These are phyloP conservation scores for Habropoda laboriosa DNA, from an alignment of 1,140 invertebrate species.

Conservation along the genomic window DNA sequence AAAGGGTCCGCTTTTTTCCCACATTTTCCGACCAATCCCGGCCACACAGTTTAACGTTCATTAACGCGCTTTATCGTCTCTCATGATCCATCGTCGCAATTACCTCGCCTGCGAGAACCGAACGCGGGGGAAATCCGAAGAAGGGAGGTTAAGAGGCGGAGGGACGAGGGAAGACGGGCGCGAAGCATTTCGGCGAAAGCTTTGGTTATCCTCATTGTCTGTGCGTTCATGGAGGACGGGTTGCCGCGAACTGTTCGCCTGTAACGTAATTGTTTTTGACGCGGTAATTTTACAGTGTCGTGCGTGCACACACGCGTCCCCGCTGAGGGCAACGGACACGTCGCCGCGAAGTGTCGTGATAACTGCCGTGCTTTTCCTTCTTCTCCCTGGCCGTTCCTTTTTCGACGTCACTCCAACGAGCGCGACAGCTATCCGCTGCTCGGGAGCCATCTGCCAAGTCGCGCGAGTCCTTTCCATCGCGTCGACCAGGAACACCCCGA, in stretches of 20 bases:
- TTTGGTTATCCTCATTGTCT: conserved; percentile 60
- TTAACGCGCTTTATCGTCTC: conserved; percentile 16
- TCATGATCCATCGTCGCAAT: conserved; percentile 28
- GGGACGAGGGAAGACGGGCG: neutral
- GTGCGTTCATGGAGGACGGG: conserved; percentile 43
- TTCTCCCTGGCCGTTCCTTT: conserved; percentile 57
- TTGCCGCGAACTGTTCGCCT: conserved; percentile 72
- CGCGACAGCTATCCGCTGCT: conserved; percentile 63
- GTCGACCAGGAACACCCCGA: conserved; percentile 62
- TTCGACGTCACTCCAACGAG: conserved; percentile 39
- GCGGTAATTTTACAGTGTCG: conserved; percentile 82
- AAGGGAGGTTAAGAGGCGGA: neutral
- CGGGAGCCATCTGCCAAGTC: conserved; percentile 68
- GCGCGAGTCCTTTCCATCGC: conserved; percentile 57
- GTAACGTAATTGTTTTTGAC: conserved; percentile 81
- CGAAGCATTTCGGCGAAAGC: conserved; percentile 30
- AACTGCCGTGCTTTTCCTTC: conserved; percentile 73
- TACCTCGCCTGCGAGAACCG: conserved; percentile 6
- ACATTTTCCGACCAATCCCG: conserved; percentile 14
- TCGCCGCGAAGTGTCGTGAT: conserved; percentile 68
- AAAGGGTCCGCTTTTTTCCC: conserved; percentile 30
- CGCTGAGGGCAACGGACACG: conserved; percentile 23
- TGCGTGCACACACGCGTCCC: conserved; percentile 73
- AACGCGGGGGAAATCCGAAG: neutral
- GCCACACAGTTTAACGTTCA: conserved; percentile 19